Conservation (phyloP, 2,888 invertebrate species). For the Drosophila maculinotata region DNA sequence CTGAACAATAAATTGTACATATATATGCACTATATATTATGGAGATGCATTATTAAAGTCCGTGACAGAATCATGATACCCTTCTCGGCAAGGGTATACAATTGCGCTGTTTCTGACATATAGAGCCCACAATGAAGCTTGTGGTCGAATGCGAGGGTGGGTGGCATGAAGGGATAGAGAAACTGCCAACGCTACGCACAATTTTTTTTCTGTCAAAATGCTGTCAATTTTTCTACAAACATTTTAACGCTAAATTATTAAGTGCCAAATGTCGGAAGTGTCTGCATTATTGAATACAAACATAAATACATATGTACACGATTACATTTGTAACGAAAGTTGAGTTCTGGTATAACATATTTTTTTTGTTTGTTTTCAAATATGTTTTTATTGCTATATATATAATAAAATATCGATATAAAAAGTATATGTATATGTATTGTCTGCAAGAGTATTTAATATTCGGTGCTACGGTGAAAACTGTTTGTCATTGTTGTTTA, state of each 20-base stretch:
- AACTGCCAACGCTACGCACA: constrained; percentile 29
- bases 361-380: neutral
- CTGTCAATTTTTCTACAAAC: constrained; percentile 76
- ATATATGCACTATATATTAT: too few relatives aligned
- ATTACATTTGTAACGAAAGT: neutral
- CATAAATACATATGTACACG: neutral
- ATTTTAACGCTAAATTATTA: constrained; percentile 65
- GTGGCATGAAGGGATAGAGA: constrained; percentile 27
- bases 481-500: neutral
- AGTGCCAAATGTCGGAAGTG: constrained; percentile 64
- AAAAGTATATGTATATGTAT: too few relatives aligned
- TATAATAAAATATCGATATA: too few relatives aligned
- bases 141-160: constrained; percentile 36
- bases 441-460: neutral
- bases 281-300: constrained; percentile 43
- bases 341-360: constrained; percentile 1
- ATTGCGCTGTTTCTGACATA: constrained; percentile 52
- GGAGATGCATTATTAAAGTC: too few relatives aligned
- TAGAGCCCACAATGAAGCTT: constrained; percentile 45
- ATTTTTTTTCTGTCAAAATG: constrained; percentile 58
- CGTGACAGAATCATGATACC: neutral
- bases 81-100: constrained; percentile 6
- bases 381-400: neutral
- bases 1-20: too few relatives aligned
- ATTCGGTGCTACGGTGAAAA: neutral